A percentile compares a stretch with the other conserved stretches of the same genome.
Evolutionary conservation across 1,140 invertebrate species (phyloP).

Genomic region (Apis dorsata): DNA sequence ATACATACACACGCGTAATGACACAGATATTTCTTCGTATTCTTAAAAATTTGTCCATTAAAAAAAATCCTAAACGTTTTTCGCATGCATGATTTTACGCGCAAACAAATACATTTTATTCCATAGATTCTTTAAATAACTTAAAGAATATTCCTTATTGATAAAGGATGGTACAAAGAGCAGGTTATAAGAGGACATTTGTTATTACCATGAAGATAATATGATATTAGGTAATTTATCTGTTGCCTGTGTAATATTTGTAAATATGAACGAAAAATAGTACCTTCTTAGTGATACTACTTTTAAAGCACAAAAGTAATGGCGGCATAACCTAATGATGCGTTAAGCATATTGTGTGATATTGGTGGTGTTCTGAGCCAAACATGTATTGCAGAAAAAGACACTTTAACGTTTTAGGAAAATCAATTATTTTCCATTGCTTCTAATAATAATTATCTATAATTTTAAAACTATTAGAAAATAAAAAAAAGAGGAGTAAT

Average conservation of each 20-base stretch:
- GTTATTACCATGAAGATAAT: constrained; percentile 48
- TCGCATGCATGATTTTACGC: neutral
- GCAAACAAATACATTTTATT: constrained; percentile 4
- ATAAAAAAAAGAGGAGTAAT: neutral
- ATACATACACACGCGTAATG: neutral
- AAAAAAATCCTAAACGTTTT: neutral
- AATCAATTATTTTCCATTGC: constrained; percentile 37
- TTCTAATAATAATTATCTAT: neutral
- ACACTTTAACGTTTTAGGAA: constrained; percentile 18
- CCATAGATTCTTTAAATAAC: constrained; percentile 7
- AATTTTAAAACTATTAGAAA: neutral
- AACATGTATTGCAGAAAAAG: constrained; percentile 28
- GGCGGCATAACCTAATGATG: constrained; percentile 5
- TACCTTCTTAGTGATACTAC: constrained; percentile 62
- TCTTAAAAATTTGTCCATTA: neutral
- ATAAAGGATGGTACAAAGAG: constrained; percentile 63
- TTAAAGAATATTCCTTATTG: constrained; percentile 62
- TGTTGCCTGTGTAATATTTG: constrained; percentile 60
- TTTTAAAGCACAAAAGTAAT: constrained; percentile 53
- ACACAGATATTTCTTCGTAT: neutral
- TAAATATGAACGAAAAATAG: constrained; percentile 57
- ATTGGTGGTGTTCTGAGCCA: constrained; percentile 40
- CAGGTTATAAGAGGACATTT: constrained; percentile 46
- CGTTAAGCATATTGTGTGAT: constrained; percentile 38
- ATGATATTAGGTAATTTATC: constrained; percentile 62